Base-by-base conservation (phyloP, 2,888 invertebrate genomes). In the Pachycephus smyrnensis region DNA sequence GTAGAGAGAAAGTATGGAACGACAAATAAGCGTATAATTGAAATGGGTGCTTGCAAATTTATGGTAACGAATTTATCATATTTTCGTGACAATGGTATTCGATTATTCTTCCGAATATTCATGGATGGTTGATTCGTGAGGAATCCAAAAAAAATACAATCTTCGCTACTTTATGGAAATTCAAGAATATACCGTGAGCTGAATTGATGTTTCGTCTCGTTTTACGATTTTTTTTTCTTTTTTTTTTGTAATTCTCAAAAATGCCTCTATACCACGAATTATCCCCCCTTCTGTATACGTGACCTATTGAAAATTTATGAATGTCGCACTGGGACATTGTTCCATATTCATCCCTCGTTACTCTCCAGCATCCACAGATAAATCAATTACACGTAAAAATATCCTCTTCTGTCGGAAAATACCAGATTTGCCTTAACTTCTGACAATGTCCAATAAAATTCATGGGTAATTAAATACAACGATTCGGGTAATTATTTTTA, bases 91-190 rank as follows among this genome's bases (percentile, higher is more conserved):
- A 37, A 73, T 31, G 15, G 31, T n/a, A 73, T 76, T 76, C 69
- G 68, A 76, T 76, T 78, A 77, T 74, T 55, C 71, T 15, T 73
- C 12, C 73, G 77, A 74, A 74, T 69, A 76, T 79, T 68, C 76
- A 55, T 73, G 71, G 31, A 33, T 12, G 35, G 12, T 74, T 23
- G 71, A 69, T 33, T 55, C 55, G 9, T 23, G 55, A 55, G 55
- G 0, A 55, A 55, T 55, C 55, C 15, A 23, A 35, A 35, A 23
- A 55, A 55, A 55, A 55, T 9, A 55, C 23, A 55, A 2, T 55
- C 55, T 9, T 9, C 23, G 9, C 55, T 55, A 23, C 55, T 55
- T 55, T 55, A 55, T 55, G 55, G 55, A 55, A 55, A 55, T 55
- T 55, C 55, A 55, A 55, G 55, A 55, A 55, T 55, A 55, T 23